Base-by-base conservation (phyloP, 2,888 invertebrate genomes). In the Craniophora ligustri region DNA sequence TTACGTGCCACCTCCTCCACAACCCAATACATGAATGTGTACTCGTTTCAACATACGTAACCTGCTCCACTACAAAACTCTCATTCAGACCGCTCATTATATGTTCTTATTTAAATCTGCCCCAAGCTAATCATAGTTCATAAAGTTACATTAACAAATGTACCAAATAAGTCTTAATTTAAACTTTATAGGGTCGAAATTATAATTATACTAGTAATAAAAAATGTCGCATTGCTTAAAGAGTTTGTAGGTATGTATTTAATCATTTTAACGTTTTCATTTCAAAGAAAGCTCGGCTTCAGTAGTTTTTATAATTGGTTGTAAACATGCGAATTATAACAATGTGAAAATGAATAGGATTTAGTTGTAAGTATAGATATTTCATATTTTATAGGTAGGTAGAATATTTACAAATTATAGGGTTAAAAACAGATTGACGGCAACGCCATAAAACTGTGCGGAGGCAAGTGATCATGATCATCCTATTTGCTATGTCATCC, bases 181-280 rank as follows among this genome's bases (percentile, higher is more conserved):
- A 10, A 55, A 47, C 16, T 41, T 18, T 19, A 38, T 46, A 42
- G 36, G 46, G 62, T 49, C 39, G 31, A 47, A 19, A 30, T 18
- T 41, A 42, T 36, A 53, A 50, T 54, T 46, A 50, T 30, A 45
- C 16, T 49, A 50, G 34, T 54, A 50, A 36, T 45, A 28, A 46
- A 56, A 55, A 58, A 55, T 48, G 47, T 56, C 57, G 64, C 60
- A 64, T 40, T 58, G 50, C 39, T 53, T 48, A 58, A 53, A 59
- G 31, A 57, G 40, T 64, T 57, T 32, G 51, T 40, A 42, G 47
- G 47, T 63, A 60, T 59, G 39, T 55, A 53, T 71, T 70, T 64
- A 70, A 60, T 58, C 55, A 66, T 55, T 62, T 68, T 66, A 62
- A 60, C 60, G 41, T 69, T 66, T 66, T 67, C 48, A 63, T 69